Base-by-base conservation (phyloP, 2,888 invertebrate species). In the Oasisia sp. region DNA sequence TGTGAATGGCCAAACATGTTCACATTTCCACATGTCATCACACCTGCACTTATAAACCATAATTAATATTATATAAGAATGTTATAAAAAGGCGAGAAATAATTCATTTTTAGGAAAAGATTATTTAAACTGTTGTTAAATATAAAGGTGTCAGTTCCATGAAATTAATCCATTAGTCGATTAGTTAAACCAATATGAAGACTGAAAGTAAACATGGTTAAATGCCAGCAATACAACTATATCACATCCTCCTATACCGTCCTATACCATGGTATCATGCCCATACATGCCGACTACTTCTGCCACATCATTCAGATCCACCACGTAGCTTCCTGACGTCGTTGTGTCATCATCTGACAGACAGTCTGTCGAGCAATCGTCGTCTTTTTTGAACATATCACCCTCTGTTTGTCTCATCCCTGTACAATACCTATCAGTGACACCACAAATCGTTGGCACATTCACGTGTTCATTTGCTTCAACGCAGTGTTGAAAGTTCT, bases 251-350 rank as follows among this genome's bases (percentile, higher is more conserved):
- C 74, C n/a, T 19, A 4, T 19, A 74, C 3, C 3, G 27, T 27
- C 74, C 27, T 74, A 74, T 74, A 74, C 74, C 74, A 74, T 74
- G 3, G 74, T 74, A 27, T 74, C 74, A 74, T 19, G 74, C 27
- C 27, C 74, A 27, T 74, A 74, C 74, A 74, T 74, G 74, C 27
- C 74, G 27, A n/a, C 90, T 32, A 14, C 90, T 19, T 90, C 90
- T 19, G 38, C 50, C 27, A 91, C 91, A 7, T 91, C 91, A 12
- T 44, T 32, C n/a, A 91, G 38, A n/a, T 91, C 91, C 27, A 91
- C 91, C 14, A 50, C 11, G 91, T 91, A 91, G 32, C 91, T 91
- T 32, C 91, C 91, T 91, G 91, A 91, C 11, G 91, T 91, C 14
- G 91, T 91, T 44, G 91, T 91, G 14, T 50, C 91, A 50, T 91